These are phyloP conservation scores for Temnothorax rugatulus DNA, from an alignment of 2,888 invertebrate species.

Conservation along the genomic window DNA sequence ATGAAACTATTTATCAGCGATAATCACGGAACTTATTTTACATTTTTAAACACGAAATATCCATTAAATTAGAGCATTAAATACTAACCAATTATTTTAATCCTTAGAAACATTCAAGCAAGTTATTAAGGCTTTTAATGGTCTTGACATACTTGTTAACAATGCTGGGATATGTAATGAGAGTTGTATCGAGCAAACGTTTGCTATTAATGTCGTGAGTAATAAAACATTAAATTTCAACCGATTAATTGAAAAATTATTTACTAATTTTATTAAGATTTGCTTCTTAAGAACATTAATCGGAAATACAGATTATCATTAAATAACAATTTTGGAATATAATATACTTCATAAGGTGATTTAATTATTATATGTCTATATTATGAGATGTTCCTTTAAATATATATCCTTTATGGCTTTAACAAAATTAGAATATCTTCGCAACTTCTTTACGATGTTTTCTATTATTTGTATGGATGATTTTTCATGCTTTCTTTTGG, in stretches of 20 bases:
- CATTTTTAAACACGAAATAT: neutral
- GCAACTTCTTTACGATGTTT: no score
- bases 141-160: conserved; percentile 92
- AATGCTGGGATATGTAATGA: conserved; percentile 93
- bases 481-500: no score
- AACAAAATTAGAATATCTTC: no score
- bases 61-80: neutral
- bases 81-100: neutral
- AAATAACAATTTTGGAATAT: neutral
- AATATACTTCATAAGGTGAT: neutral
- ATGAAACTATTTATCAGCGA: neutral
- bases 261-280: neutral
- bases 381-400: no score
- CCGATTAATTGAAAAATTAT: neutral
- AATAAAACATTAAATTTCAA: neutral
- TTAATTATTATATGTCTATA: neutral
- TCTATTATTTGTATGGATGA: no score
- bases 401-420: no score
- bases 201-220: conserved; percentile 92
- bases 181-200: conserved; percentile 90
- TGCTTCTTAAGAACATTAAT: neutral
- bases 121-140: conserved; percentile 84
- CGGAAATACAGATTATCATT: neutral
- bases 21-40: neutral
- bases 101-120: conserved; percentile 85